Base-by-base conservation (phyloP, 1,140 invertebrate species). In the Euura saliciscinereae region DNA sequence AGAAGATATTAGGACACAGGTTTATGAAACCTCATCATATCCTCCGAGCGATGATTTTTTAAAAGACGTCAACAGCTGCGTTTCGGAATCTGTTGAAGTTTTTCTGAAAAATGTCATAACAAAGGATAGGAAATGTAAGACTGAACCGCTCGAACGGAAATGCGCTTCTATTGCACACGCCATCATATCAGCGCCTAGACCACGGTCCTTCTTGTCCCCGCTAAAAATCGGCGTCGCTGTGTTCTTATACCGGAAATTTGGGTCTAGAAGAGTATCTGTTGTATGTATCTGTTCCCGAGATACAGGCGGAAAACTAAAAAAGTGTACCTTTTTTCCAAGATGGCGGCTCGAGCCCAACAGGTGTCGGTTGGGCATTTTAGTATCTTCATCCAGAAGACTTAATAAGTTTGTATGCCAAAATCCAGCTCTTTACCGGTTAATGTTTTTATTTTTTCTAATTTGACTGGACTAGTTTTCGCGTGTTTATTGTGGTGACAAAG, bases 91-190 rank as follows among this genome's bases (percentile, higher is more conserved):
- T 10, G 43, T 78, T 51, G 46, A 64, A 7, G 42, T 44, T 70
- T 74, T 78, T 74, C 46, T 76, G n/a, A 5, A 75, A 64, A 8
- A 64, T 43, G 51, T 75, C 28, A 71, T 78, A 43, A 44, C 68
- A 8, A 72, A 73, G 66, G n/a, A 44, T 69, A 75, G 75, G 71
- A 46, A 45, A 6, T 45, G 44, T 43, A 65, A 65, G 10, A 8
- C 59, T 13, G 65, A 74, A 11, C 43, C 69, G 10, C 73, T 46
- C 28, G 65, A 80, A 76, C 75, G 71, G 76, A 76, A 79, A 79
- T 80, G 78, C 66, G 78, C 78, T 73, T 76, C 73, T 78, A 84
- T 87, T 74, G 65, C 80, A 70, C 83, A 84, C 67, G 6, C 71
- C 72, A 87, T 87, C 13, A 79, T 81, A 44, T 66, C 75, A 65